Evolutionary conservation across 2,113 vertebrate genomes (phyloP).

Genomic region (Syngnathus typhle): DNA sequence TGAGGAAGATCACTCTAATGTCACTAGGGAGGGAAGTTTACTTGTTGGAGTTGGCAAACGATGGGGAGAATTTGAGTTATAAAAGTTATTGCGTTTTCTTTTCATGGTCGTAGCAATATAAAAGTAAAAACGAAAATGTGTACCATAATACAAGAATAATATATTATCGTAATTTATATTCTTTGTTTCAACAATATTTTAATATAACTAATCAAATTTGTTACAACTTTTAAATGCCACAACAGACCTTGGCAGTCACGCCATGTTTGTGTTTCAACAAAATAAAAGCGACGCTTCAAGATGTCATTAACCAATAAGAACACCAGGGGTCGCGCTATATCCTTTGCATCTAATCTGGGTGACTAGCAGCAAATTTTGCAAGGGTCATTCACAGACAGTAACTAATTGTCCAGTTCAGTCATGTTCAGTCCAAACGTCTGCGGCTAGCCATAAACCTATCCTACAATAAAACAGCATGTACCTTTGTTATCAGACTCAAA

Average conservation of each 20-base stretch:
- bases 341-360: background rate
- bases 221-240: no score
- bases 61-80: no score
- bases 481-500: conserved; percentile 81
- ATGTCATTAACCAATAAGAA: background rate
- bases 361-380: background rate
- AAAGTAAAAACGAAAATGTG: no score
- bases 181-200: no score
- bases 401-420: background rate
- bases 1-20: conserved; percentile 30
- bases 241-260: no score
- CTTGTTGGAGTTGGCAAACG: background rate
- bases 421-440: no score
- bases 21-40: conserved; percentile 6
- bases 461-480: conserved; percentile 39
- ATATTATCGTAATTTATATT: no score
- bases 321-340: background rate
- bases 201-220: no score
- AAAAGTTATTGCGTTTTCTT: no score
- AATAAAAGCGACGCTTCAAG: background rate
- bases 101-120: no score
- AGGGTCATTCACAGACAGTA: background rate
- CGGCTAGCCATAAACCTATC: background rate
- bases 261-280: background rate
- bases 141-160: no score